Percentiles rank a stretch among this genome's conserved stretches.
phyloP scores from a whole-genome alignment of 2,113 vertebrate species.

The Sinocyclocheilus maitianheensis region DNA sequence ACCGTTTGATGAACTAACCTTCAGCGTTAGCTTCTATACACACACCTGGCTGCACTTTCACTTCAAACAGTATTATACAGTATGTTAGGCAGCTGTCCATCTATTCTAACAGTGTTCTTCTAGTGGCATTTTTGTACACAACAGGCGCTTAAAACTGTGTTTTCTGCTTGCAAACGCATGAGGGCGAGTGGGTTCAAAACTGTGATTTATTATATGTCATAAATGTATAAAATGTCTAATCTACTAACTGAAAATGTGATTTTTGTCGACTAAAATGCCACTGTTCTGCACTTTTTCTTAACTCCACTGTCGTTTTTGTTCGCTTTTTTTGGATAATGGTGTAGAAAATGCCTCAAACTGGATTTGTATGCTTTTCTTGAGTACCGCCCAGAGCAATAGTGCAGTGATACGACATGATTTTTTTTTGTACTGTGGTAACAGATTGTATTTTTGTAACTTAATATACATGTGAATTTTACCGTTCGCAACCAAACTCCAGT shows the following conservation, averaged over 20 bases:
- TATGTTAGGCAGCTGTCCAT: slow-evolving; percentile 32
- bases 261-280: slow-evolving; percentile 71
- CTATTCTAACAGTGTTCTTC: slow-evolving; percentile 19
- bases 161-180: slow-evolving; percentile 24
- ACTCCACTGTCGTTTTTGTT: slow-evolving; percentile 53
- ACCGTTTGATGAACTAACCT: neutral
- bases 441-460: slow-evolving; percentile 78
- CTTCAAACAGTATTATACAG: slow-evolving; percentile 8
- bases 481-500: slow-evolving; percentile 41
- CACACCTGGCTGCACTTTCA: neutral
- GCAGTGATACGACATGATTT: slow-evolving; percentile 74
- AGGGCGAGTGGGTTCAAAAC: slow-evolving; percentile 42
- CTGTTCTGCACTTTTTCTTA: slow-evolving; percentile 82
- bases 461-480: slow-evolving; percentile 58
- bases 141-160: slow-evolving; percentile 14
- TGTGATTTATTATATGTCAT: slow-evolving; percentile 59
- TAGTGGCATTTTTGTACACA: slow-evolving; percentile 50
- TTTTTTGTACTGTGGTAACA: slow-evolving; percentile 74
- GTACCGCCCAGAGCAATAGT: slow-evolving; percentile 79
- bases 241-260: slow-evolving; percentile 69
- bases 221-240: slow-evolving; percentile 56
- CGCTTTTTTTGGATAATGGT: slow-evolving; percentile 18
- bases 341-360: neutral
- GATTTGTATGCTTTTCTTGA: slow-evolving; percentile 68
- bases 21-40: neutral